These are phyloP conservation scores for Stomatorhinus ivindoensis DNA, from an alignment of 2,113 vertebrate species.

Conservation along the genomic window DNA sequence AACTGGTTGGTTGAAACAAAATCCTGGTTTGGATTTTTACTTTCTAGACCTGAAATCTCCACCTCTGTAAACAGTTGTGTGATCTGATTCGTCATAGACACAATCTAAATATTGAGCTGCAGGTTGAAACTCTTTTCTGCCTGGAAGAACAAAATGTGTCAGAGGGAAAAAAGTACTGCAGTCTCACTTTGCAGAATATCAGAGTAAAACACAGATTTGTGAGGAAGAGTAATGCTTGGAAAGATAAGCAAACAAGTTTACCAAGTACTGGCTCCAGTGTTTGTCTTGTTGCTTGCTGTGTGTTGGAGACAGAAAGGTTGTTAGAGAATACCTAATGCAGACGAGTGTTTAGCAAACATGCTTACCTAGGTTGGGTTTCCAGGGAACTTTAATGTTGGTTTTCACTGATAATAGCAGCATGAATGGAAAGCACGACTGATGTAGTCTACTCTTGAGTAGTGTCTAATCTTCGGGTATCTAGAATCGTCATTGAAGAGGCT, in stretches of 20 bases:
- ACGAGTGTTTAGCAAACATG: not conserved
- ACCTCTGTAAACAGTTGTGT: too few species aligned
- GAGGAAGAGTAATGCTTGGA: not conserved
- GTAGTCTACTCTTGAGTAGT: not conserved
- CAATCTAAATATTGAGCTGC: not conserved
- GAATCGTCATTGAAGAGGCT: not conserved
- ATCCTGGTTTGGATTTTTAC: too few species aligned
- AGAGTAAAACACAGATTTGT: not conserved
- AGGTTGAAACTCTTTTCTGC: not conserved
- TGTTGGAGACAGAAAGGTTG: not conserved
- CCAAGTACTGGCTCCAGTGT: not conserved
- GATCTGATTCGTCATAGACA: not conserved
- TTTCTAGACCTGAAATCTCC: too few species aligned
- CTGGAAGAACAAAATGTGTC: not conserved
- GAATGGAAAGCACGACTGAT: not conserved
- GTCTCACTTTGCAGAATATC: not conserved
- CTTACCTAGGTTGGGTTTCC: not conserved
- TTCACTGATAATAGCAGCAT: not conserved
- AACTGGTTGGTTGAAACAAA: too few species aligned
- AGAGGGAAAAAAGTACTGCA: not conserved
- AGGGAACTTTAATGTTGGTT: not conserved
- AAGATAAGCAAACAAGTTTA: not conserved
- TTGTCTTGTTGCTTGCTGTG: not conserved
- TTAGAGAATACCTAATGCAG: not conserved
- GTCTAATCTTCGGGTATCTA: not conserved